A percentile compares a stretch with the other conserved stretches of the same genome.
phyloP scores from a whole-genome alignment of 1,140 invertebrate species.

The Gerris buenoi region DNA sequence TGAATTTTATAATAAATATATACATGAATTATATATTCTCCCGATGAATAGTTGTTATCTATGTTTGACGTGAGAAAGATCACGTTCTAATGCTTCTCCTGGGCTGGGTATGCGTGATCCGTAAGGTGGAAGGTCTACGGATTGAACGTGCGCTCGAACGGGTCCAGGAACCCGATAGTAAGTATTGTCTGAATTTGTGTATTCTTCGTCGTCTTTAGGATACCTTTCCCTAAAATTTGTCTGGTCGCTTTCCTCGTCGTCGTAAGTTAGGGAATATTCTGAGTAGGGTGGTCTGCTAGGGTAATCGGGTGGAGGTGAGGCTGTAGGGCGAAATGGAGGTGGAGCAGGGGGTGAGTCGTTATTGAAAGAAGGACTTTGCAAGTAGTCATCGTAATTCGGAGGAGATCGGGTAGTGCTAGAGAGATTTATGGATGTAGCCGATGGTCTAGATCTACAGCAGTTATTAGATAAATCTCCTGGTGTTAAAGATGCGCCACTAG shows the following conservation, averaged over 20 bases:
- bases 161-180: conserved; percentile 41
- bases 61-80: too few relatives aligned
- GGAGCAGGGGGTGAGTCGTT: not conserved
- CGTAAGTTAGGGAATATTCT: not conserved
- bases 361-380: not conserved
- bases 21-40: too few relatives aligned
- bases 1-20: too few relatives aligned
- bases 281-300: not conserved
- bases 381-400: not conserved
- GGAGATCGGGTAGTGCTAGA: not conserved
- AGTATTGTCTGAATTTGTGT: conserved; percentile 14
- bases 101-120: conserved; percentile 41
- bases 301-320: not conserved
- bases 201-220: conserved; percentile 7
- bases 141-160: conserved; percentile 52
- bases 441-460: conserved; percentile 3
- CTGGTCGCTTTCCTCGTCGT: not conserved
- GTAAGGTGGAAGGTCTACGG: conserved; percentile 49
- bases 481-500: not conserved
- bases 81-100: conserved; percentile 26
- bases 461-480: conserved; percentile 1
- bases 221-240: not conserved
- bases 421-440: not conserved
- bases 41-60: too few relatives aligned
- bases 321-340: not conserved